Evolutionary conservation across 1,140 invertebrate genomes (phyloP), one percentile per base, ranked within the genome.

Genomic region (Drosophila lacertosa): DNA sequence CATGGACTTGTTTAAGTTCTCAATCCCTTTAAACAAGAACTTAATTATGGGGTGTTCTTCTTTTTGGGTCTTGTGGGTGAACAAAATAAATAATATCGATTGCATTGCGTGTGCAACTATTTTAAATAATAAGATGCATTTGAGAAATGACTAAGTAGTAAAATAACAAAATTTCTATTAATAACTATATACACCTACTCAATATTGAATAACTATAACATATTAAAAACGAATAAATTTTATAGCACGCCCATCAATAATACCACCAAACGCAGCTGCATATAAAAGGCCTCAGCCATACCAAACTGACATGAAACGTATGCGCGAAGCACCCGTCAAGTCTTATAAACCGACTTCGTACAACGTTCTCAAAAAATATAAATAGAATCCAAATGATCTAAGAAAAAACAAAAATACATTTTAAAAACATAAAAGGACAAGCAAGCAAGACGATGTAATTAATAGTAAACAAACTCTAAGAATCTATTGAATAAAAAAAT

Each of bases 211-310:
- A 51, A 39, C 32, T 33, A 86, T 81, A 86, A 88, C 32, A 40
- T 48, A 71, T 54, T 62, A 57, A 77, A 81, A 77, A 48, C 77
- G 69, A 68, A 82, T 82, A 86, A 88, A 81, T 86, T 88, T 86
- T 88, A 86, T 86, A 88, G 82, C 82, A 88, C 82, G 82, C 58
- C 82, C 82, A 82, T 82, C 82, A 89, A 88, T 88, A 88, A 89
- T 88, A 82, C 78, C 82, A 69, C 75, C 82, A 88, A 86, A 77
- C 78, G 82, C 70, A 72, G 82, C 81, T 68, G 74, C 83, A 66
- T 88, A 89, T 88, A 88, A 88, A 88, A 83, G 82, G 54, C 82
- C 82, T 33, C 75, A 78, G 68, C 75, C 75, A 65, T 88, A 88
- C 88, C 83, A 69, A 74, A 88, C 82, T 75, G 82, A 88, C 63